These are phyloP conservation scores for Sebastes glaucus DNA, from an alignment of 2,797 vertebrate genomes.

Conservation along the genomic window DNA sequence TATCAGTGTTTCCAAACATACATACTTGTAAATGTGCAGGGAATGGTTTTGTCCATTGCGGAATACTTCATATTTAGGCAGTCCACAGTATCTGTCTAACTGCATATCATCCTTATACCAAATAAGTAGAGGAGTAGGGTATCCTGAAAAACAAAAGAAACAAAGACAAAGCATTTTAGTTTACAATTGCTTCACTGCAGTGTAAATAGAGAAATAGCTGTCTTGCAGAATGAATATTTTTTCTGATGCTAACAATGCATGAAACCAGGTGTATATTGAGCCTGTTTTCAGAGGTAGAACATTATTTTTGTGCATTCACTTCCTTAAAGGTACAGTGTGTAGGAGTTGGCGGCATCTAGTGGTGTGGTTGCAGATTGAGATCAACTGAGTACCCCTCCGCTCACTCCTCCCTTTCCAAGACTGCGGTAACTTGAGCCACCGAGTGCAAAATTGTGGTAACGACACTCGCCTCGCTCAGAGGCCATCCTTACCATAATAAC, in stretches of 20 bases:
- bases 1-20: conserved; percentile 6
- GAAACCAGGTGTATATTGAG: background rate
- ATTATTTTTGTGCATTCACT: background rate
- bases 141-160: conserved; percentile 77
- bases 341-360: too few relatives aligned
- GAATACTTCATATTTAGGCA: conserved; percentile 97
- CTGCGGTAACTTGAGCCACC: too few relatives aligned
- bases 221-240: background rate
- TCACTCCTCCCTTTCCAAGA: too few relatives aligned
- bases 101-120: conserved; percentile 98
- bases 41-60: conserved; percentile 91
- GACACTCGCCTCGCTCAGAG: too few relatives aligned
- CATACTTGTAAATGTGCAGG: conserved; percentile 95
- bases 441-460: too few relatives aligned
- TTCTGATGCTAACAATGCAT: background rate
- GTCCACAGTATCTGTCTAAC: conserved; percentile 96
- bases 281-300: background rate
- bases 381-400: too few relatives aligned
- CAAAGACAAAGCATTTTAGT: background rate
- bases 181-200: background rate
- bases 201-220: background rate
- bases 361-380: too few relatives aligned
- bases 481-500: too few relatives aligned
- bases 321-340: background rate
- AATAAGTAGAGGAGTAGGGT: conserved; percentile 91